phyloP scores from a whole-genome alignment of 2,888 invertebrate species.

The Volucella zonaria region DNA sequence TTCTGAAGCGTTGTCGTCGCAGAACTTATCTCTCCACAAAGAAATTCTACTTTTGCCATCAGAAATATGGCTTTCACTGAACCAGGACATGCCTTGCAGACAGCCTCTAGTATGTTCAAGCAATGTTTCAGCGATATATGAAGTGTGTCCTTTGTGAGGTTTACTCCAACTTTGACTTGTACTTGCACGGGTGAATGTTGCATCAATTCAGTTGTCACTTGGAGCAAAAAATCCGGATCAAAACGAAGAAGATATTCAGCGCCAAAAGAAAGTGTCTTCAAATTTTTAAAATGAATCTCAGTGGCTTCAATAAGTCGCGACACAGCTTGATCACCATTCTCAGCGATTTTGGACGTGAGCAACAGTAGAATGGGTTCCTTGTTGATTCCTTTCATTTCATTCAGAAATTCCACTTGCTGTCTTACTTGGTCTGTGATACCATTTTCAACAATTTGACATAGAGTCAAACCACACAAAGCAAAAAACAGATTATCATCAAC shows the following conservation, averaged over 20 bases:
- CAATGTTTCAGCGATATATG: slow-evolving; percentile 85
- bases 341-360: slow-evolving; percentile 87
- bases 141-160: slow-evolving; percentile 83
- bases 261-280: slow-evolving; percentile 87
- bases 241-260: slow-evolving; percentile 88
- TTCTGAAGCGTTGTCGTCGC: slow-evolving; percentile 89
- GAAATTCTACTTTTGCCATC: slow-evolving; percentile 90
- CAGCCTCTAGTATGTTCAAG: slow-evolving; percentile 87
- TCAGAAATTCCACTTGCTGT: slow-evolving; percentile 93
- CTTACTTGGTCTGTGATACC: slow-evolving; percentile 88
- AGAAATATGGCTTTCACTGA: slow-evolving; percentile 87
- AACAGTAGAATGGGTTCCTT: slow-evolving; percentile 88
- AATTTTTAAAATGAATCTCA: slow-evolving; percentile 83
- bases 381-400: slow-evolving; percentile 89
- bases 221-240: slow-evolving; percentile 93
- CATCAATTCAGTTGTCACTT: slow-evolving; percentile 90
- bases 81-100: slow-evolving; percentile 92
- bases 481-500: slow-evolving; percentile 91
- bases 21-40: slow-evolving; percentile 89
- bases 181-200: slow-evolving; percentile 88
- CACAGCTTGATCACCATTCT: slow-evolving; percentile 84
- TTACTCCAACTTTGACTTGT: slow-evolving; percentile 81
- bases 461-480: slow-evolving; percentile 91
- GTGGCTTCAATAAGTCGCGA: slow-evolving; percentile 86
- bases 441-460: slow-evolving; percentile 90